Evolutionary conservation across 2,113 vertebrate genomes (phyloP).

Genomic region (Lampris incognitus): DNA sequence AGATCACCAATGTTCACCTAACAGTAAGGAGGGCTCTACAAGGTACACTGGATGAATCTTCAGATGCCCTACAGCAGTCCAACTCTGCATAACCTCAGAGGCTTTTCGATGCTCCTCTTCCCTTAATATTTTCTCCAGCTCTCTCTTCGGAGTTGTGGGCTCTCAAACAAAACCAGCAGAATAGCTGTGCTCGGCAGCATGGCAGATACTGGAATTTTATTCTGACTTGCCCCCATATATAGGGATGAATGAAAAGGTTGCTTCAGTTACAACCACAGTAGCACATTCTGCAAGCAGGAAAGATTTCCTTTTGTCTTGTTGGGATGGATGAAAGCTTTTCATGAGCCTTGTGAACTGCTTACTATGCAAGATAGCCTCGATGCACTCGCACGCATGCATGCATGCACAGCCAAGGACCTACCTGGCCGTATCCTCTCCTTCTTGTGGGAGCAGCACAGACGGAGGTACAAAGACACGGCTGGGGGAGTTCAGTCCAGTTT

Average conservation of each 20-base stretch:
- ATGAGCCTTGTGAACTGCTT: constrained; percentile 56
- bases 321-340: constrained; percentile 60
- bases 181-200: constrained; percentile 27
- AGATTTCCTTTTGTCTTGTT: constrained; percentile 50
- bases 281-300: constrained; percentile 60
- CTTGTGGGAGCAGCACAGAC: constrained; percentile 19
- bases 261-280: constrained; percentile 52
- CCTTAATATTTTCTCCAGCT: no score
- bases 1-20: no score
- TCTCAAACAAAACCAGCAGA: constrained; percentile 12
- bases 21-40: no score
- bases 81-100: no score
- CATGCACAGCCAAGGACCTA: constrained; percentile 37
- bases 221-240: constrained; percentile 19
- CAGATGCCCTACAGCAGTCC: no score
- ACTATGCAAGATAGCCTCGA: constrained; percentile 40
- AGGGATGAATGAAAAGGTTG: constrained; percentile 26
- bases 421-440: constrained; percentile 48
- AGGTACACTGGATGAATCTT: no score
- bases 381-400: constrained; percentile 26
- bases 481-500: constrained; percentile 32
- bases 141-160: no score
- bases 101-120: no score
- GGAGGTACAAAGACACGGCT: constrained; percentile 26
- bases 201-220: constrained; percentile 53